A percentile compares a stretch with the other conserved stretches of the same genome.
phyloP scores from a whole-genome alignment of 2,113 vertebrate species.

The Ia io region DNA sequence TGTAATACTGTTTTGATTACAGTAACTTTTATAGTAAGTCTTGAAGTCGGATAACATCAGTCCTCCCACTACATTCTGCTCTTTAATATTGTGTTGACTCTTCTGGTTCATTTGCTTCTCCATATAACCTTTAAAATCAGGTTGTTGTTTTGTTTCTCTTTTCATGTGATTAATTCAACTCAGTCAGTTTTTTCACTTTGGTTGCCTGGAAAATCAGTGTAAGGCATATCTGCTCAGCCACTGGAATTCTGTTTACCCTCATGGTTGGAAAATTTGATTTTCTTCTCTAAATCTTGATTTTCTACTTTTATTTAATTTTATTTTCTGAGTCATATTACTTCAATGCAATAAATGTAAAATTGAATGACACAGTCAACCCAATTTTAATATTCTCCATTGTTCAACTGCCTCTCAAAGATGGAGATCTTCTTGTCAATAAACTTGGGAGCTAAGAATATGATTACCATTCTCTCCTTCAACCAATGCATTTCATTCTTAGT shows the following conservation, averaged over 20 bases:
- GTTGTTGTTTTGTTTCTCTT: not conserved
- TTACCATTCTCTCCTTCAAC: not conserved
- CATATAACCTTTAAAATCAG: not conserved
- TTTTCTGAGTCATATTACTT: not conserved
- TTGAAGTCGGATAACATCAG: not conserved
- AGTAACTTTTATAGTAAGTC: not conserved
- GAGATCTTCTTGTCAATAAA: not conserved
- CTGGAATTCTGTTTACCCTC: not conserved
- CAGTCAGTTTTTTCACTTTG: not conserved
- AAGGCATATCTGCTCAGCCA: not conserved
- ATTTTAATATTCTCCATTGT: not conserved
- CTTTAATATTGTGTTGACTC: not conserved
- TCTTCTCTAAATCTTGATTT: not conserved
- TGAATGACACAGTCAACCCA: not conserved
- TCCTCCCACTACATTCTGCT: not conserved
- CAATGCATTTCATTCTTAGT: not conserved
- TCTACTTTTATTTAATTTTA: not conserved
- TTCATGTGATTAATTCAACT: not conserved
- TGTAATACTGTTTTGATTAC: not conserved
- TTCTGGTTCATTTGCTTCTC: not conserved
- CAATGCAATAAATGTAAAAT: not conserved
- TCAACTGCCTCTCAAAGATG: not conserved
- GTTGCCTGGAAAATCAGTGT: not conserved
- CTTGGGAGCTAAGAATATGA: not conserved
- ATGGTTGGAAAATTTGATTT: not conserved